Percentiles rank a stretch among this genome's conserved stretches.
Conservation (phyloP, 2,113 vertebrate species). For the Lepus europaeus region DNA sequence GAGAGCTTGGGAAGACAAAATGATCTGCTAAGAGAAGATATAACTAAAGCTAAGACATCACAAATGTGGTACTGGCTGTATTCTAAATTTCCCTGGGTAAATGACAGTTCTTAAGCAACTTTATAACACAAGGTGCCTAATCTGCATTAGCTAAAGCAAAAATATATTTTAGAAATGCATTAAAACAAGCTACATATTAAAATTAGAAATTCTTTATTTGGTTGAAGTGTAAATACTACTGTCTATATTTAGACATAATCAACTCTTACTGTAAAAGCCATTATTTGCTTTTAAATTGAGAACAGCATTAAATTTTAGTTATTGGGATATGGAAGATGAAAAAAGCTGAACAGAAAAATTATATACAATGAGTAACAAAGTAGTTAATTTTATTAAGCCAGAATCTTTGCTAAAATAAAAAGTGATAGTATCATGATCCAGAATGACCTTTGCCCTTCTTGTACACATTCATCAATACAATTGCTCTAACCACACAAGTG, state of each 20-base stretch:
- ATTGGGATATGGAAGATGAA: no score
- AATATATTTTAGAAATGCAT: background rate
- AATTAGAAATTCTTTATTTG: background rate
- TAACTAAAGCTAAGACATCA: constrained; percentile 7
- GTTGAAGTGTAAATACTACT: background rate
- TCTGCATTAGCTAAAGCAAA: background rate
- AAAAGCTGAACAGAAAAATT: background rate
- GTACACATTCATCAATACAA: background rate
- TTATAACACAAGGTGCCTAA: background rate
- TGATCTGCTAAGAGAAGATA: constrained; percentile 30
- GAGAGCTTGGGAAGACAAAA: background rate
- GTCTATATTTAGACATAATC: background rate
- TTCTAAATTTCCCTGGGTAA: background rate
- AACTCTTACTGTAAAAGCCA: background rate
- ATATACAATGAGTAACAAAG: background rate
- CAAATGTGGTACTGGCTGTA: background rate
- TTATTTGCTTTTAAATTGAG: background rate
- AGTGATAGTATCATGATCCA: background rate
- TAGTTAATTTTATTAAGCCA: background rate
- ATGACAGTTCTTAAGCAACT: background rate
- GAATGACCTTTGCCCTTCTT: background rate
- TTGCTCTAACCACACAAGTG: background rate
- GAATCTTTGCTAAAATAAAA: background rate
- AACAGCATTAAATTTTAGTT: background rate
- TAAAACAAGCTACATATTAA: constrained; percentile 23